These are phyloP conservation scores for Charanyca ferruginea DNA, from an alignment of 2,888 invertebrate species.

Conservation along the genomic window DNA sequence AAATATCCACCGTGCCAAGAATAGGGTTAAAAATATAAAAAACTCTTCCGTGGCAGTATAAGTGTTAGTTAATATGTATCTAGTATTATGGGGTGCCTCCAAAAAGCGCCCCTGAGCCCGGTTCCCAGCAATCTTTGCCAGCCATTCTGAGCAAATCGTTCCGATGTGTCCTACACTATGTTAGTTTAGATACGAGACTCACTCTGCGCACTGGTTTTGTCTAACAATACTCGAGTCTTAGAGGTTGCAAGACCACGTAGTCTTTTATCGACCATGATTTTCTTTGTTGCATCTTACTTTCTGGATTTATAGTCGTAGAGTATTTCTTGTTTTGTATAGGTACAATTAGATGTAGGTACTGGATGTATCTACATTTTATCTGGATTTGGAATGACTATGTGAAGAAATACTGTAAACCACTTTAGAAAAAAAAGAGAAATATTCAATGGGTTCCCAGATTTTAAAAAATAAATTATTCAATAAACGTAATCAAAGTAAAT, in stretches of 20 bases:
- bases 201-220: slow-evolving; percentile 41
- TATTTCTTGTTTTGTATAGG: no score
- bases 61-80: slow-evolving; percentile 19
- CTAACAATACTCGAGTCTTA: slow-evolving; percentile 30
- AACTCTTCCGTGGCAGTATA: neutral
- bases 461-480: no score
- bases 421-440: slow-evolving; percentile 10
- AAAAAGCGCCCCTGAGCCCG: slow-evolving; percentile 34
- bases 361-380: slow-evolving; percentile 1
- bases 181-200: slow-evolving; percentile 45
- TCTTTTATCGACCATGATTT: slow-evolving; percentile 42
- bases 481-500: neutral
- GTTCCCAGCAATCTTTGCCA: slow-evolving; percentile 50
- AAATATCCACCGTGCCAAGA: no score
- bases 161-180: slow-evolving; percentile 34
- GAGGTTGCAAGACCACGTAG: slow-evolving; percentile 21
- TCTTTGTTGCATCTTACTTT: slow-evolving; percentile 42
- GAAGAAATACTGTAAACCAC: neutral
- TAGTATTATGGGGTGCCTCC: slow-evolving; percentile 21
- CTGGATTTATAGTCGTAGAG: slow-evolving; percentile 27
- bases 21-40: slow-evolving; percentile 28
- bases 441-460: neutral
- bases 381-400: no score
- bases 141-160: slow-evolving; percentile 49
- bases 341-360: no score